Base-by-base conservation (phyloP, 1,140 invertebrate species). In the Archivesica marissinica region DNA sequence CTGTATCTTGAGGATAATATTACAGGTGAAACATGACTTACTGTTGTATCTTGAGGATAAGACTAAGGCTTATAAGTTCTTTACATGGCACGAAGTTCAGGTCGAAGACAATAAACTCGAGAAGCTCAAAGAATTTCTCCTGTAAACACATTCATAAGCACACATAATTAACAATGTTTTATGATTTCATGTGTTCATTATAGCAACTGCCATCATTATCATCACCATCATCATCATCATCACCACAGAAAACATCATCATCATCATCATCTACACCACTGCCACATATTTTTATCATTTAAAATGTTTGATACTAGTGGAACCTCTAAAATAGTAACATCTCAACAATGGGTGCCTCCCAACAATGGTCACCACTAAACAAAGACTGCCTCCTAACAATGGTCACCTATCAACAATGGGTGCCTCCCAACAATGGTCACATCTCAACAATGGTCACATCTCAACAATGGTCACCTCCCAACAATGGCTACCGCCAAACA, bases 81-180 rank as follows among this genome's bases (percentile, higher is more conserved):
- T 99, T 99, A 94, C 98, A 99, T 77, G 99, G 99, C 86, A 99
- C 98, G 95, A 99, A 99, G 93, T 99, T 99, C 89, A 99, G 94
- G 93, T 99, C 97, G 94, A 99, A 99, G 20, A 99, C 98, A 82
- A 99, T 96, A 93, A 99, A 99, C 94, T 99, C 98, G 35, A 99
- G 92, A 35, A 99, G 93, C 93, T 99, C 97, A 94, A 99, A 99
- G 92, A 99, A 98, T 93, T 99, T 99, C 90, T 97, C 96, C 95
- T 96, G 92, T 50, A 94, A 94, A 88, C 82, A 90, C 85, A 89
- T 66, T 3, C 3, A 61, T 61, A 4, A 7, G 17, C 50, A 52
- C 17, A 47, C 44, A 47, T 20, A 47, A 47, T 9, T 9, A 11
- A 11, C 44, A 47, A 11, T 47, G 44, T 47, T 47, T 47, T 7